phyloP scores from a whole-genome alignment of 2,113 vertebrate genomes.

The Saguinus midas region DNA sequence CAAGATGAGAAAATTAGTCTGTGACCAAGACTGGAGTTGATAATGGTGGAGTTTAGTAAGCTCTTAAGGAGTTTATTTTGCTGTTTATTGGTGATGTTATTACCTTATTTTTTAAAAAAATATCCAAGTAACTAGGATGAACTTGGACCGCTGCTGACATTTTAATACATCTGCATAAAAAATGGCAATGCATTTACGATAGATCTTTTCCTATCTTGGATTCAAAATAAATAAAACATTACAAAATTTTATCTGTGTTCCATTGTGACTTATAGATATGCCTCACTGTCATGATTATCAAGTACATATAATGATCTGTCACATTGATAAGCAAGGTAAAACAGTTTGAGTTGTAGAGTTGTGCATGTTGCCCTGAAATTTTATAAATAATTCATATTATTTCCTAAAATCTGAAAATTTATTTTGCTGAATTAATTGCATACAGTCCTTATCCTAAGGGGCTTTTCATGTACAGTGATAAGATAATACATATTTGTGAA shows the following conservation, averaged over 20 bases:
- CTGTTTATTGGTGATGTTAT: background rate
- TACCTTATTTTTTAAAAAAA: background rate
- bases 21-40: background rate
- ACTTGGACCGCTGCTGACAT: background rate
- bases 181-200: background rate
- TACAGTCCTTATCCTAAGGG: background rate
- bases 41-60: background rate
- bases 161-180: background rate
- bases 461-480: background rate
- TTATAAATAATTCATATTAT: background rate
- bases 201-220: background rate
- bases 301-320: background rate
- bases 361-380: constrained; percentile 44
- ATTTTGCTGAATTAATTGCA: background rate
- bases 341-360: background rate
- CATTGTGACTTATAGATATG: background rate
- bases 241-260: background rate
- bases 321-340: background rate
- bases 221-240: background rate
- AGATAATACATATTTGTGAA: background rate
- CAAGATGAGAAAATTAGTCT: background rate
- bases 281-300: background rate
- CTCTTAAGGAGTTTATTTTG: background rate
- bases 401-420: constrained; percentile 24
- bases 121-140: background rate